phyloP scores from a whole-genome alignment of 2,888 invertebrate species.

The Tuberolachnus salignus region DNA sequence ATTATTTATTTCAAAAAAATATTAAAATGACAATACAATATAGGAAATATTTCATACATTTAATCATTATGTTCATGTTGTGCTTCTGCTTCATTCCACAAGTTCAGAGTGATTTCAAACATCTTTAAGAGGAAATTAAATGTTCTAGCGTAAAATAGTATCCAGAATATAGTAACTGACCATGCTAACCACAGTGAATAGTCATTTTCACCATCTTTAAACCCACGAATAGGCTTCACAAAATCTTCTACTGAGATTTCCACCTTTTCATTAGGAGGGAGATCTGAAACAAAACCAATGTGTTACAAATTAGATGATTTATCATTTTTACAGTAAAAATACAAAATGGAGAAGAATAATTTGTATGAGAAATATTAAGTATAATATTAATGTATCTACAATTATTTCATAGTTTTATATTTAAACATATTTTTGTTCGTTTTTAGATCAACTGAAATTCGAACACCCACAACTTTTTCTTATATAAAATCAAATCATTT shows the following conservation, averaged over 20 bases:
- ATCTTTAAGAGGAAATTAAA: conserved; percentile 74
- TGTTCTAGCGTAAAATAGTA: conserved; percentile 23
- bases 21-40: neutral
- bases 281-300: conserved; percentile 30
- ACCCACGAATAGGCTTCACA: conserved; percentile 48
- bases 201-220: conserved; percentile 38
- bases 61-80: conserved; percentile 79
- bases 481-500: no score
- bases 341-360: no score
- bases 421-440: no score
- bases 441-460: no score
- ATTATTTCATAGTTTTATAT: no score
- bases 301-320: neutral
- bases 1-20: neutral
- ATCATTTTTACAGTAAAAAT: neutral
- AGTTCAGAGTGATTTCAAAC: conserved; percentile 81
- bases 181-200: conserved; percentile 50
- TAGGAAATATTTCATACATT: conserved; percentile 57
- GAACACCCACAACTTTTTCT: no score
- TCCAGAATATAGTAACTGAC: conserved; percentile 47
- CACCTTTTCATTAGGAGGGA: conserved; percentile 44
- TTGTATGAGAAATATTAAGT: no score
- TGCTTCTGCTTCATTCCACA: conserved; percentile 80
- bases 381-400: no score
- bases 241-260: conserved; percentile 48